Base-by-base conservation (phyloP, 2,113 vertebrate genomes). In the Leuciscus idus region DNA sequence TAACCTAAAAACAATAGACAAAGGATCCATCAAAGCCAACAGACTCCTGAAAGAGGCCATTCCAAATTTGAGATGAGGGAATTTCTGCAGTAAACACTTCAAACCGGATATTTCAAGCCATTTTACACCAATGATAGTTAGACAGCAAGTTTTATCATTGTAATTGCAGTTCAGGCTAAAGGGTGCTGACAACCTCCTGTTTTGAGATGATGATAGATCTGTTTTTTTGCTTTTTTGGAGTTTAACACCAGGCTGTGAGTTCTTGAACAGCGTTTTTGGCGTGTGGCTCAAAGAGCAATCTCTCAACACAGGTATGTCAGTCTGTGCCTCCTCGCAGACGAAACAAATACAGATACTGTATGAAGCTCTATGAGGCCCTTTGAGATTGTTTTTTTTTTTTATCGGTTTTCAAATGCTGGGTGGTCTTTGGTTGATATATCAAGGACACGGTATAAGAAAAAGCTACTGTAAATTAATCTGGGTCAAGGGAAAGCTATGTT, bases 91-190 rank as follows among this genome's bases (percentile, higher is more conserved):
- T 33, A 82, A 82, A 82, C 62, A 70, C 62, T 70, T 70, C 9
- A 52, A 55, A 68, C 62, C 46, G 81, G 81, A 82, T 70, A 52
- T 81, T 39, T 81, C 79, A 57, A 21, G 10, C 50, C 13, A 59
- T 62, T 83, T 52, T 43, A 30, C 26, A 52, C 13, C 52, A 73
- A 84, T 70, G 61, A 81, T 77, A 46, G 48, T 57, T 39, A 21
- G 82, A 87, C 64, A n/a, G 83, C 78, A 15, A 61, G 83, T 10
- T 61, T 39, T 61, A 52, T 39, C 11, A 46, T 77, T 50, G 73
- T 87, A 89, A 89, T 87, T 87, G 86, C 72, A 79, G 72, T 75
- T 57, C 52, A 13, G 46, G 36, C 62, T 79, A 46, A 83, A 79
- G 36, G 59, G 48, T 48, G 81, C 19, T 57, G n/a, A 62, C 57